Base-by-base conservation (phyloP, 2,113 vertebrate species). In the Phaethon lepturus region DNA sequence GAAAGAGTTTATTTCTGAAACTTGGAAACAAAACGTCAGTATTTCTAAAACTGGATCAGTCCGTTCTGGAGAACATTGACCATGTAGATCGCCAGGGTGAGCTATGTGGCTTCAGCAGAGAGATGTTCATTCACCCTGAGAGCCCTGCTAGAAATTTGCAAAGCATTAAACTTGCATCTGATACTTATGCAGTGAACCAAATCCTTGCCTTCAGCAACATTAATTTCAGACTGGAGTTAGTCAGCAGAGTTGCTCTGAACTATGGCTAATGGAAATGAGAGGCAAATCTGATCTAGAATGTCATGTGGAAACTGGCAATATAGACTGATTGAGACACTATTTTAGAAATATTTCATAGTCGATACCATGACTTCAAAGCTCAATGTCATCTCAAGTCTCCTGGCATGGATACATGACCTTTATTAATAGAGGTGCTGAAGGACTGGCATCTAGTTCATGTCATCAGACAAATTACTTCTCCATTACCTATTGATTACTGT, bases 361-460 rank as follows among this genome's bases (percentile, higher is more conserved):
- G 66, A 55, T 91, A 69, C 38, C 7, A 29, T 62, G 35, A 62
- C 59, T 95, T 91, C 93, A 93, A 95, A 95, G 40, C 77, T 87
- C 75, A 86, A 7, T 83, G 94, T 90, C 82, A 95, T 90, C 88
- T 96, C 60, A 53, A 84, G 67, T 71, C 66, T 93, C 14, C 67
- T 93, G 78, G 83, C 83, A 59, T 53, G 72, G 33, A 55, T 82
- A 45, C 55, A 40, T 80, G 95, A 71, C 84, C 80, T 82, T 80
- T 91, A 86, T 95, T 93, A 94, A 92, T 96, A 87, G 79, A 77
- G 28, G 76, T 76, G 88, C 68, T 86, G 97, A 96, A 90, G 89
- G 53, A 90, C 76, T 92, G 64, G 83, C 33, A 90, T 93, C 53
- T 84, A 91, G 60, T 17, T 92, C 93, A 95, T 95, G 85, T 79